These are phyloP conservation scores for Mormyrops boulengeri DNA, from an alignment of 2,797 vertebrate species.

Conservation along the genomic window DNA sequence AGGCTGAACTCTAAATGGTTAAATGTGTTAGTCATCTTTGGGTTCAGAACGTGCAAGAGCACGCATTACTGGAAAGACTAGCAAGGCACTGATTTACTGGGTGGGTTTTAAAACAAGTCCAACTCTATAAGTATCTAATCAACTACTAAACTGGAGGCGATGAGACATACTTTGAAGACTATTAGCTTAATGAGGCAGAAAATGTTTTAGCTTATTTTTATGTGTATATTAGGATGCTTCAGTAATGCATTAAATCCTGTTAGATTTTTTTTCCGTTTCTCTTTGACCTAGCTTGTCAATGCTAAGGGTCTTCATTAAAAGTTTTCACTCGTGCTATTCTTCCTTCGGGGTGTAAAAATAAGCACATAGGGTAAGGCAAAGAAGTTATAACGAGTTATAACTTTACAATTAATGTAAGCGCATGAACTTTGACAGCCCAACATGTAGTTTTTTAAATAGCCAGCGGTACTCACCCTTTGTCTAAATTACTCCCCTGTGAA, in stretches of 20 bases:
- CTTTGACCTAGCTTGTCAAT: not conserved
- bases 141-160: not conserved
- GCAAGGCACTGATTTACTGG: not conserved
- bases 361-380: not conserved
- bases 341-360: not conserved
- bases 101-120: not conserved
- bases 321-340: not conserved
- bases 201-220: not conserved
- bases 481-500: not conserved
- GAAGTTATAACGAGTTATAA: not conserved
- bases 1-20: not conserved
- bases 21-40: not conserved
- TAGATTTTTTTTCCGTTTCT: not conserved
- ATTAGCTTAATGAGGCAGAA: not conserved
- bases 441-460: not conserved
- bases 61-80: not conserved
- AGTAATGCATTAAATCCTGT: not conserved
- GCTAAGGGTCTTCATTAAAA: not conserved
- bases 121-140: not conserved
- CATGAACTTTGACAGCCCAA: not conserved
- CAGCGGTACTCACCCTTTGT: not conserved
- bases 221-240: not conserved
- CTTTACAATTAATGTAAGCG: not conserved
- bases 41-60: not conserved
- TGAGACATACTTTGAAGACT: not conserved